These are phyloP conservation scores for Scrobipalpa costella DNA, from an alignment of 2,888 invertebrate genomes.

Conservation along the genomic window DNA sequence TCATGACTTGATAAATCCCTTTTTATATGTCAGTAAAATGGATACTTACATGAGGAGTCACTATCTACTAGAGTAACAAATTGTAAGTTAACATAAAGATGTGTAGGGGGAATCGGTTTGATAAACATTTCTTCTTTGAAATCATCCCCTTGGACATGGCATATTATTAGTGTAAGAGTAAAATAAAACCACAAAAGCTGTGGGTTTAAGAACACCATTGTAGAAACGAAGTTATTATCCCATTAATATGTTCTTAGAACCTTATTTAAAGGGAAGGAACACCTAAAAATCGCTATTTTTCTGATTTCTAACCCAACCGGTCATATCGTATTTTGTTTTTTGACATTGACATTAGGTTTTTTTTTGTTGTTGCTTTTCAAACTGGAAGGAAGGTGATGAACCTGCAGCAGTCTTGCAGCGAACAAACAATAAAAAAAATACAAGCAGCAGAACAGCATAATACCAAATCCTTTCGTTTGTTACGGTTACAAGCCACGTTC, in stretches of 20 bases:
- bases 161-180: slow-evolving; percentile 34
- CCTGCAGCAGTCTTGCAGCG: too few species aligned
- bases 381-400: too few species aligned
- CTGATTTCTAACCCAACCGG: too few species aligned
- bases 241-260: background rate
- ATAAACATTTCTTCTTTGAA: slow-evolving; percentile 94
- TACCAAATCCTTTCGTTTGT: too few species aligned
- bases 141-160: slow-evolving; percentile 77
- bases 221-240: background rate
- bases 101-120: slow-evolving; percentile 90
- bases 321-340: too few species aligned
- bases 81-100: slow-evolving; percentile 94
- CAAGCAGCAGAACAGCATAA: too few species aligned
- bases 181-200: slow-evolving; percentile 10
- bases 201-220: slow-evolving; percentile 22
- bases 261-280: background rate
- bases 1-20: background rate
- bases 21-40: background rate
- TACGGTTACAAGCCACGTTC: too few species aligned
- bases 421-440: too few species aligned
- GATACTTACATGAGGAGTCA: slow-evolving; percentile 82
- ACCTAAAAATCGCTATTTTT: too few species aligned
- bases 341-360: too few species aligned
- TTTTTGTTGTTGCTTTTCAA: too few species aligned
- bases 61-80: slow-evolving; percentile 90